A percentile compares a stretch with the other conserved stretches of the same genome.
Evolutionary conservation across 2,888 invertebrate genomes (phyloP).

Genomic region (Napeogenes inachia): DNA sequence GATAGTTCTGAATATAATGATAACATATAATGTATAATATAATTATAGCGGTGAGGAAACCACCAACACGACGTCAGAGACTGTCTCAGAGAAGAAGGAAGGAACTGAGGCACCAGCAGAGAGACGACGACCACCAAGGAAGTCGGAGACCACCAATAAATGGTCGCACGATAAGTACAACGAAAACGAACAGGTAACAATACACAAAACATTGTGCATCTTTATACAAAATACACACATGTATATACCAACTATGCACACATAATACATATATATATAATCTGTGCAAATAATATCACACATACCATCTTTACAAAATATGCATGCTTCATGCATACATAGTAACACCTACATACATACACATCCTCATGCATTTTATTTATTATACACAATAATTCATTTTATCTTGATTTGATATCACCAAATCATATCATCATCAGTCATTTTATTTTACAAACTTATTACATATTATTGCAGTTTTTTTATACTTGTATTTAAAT

Average conservation of each 20-base stretch:
- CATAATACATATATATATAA: no score
- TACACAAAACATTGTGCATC: background rate
- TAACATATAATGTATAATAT: background rate
- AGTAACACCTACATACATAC: background rate
- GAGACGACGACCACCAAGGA: slow-evolving; percentile 73
- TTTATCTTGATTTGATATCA: no score
- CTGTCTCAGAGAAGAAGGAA: slow-evolving; percentile 54
- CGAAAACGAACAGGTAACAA: slow-evolving; percentile 78
- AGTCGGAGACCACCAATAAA: slow-evolving; percentile 78
- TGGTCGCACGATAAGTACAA: slow-evolving; percentile 94
- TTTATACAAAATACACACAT: background rate
- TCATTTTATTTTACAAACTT: no score
- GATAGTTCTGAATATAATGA: no score
- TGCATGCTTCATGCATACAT: background rate
- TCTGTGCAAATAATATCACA: background rate
- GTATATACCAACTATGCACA: background rate
- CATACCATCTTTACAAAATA: background rate
- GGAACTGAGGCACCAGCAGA: slow-evolving; percentile 55
- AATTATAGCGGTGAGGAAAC: slow-evolving; percentile 56
- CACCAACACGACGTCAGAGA: slow-evolving; percentile 51
- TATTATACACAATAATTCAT: background rate
- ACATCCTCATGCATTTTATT: background rate
- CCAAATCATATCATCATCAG: no score
- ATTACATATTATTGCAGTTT: no score
- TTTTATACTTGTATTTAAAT: no score